These are phyloP conservation scores for Heliconius charithonia DNA, from an alignment of 2,888 invertebrate genomes.

Conservation along the genomic window DNA sequence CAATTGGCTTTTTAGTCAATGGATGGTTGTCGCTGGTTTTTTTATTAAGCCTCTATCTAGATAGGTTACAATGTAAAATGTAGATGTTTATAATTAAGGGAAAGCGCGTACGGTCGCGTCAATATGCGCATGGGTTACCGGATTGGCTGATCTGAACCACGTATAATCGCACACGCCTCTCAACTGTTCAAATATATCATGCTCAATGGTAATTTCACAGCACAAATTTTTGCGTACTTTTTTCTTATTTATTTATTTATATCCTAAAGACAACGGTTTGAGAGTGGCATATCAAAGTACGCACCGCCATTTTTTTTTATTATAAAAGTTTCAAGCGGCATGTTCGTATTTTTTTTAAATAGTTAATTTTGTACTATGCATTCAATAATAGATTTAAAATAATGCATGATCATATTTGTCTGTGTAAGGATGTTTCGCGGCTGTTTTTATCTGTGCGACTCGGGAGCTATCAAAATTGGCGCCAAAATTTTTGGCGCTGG, in stretches of 20 bases:
- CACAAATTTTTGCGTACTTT: conserved; percentile 40
- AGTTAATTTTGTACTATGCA: conserved; percentile 34
- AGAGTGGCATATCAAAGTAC: conserved; percentile 47
- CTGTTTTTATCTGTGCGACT: conserved; percentile 61
- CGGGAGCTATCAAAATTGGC: conserved; percentile 53
- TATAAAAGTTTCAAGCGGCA: conserved; percentile 26
- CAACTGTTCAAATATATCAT: conserved; percentile 46
- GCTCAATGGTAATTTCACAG: conserved; percentile 48
- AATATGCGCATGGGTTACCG: conserved; percentile 25
- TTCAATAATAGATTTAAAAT: conserved; percentile 39
- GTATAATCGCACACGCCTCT: conserved; percentile 36
- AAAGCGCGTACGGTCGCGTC: conserved; percentile 52
- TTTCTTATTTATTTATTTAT: conserved; percentile 31
- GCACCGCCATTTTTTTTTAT: conserved; percentile 42
- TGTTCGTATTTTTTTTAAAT: conserved; percentile 13
- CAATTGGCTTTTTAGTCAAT: conserved; percentile 64
- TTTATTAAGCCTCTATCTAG: conserved; percentile 71
- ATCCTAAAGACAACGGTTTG: conserved; percentile 32
- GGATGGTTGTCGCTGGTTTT: conserved; percentile 67
- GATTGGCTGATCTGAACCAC: conserved; percentile 21
- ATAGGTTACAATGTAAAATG: conserved; percentile 73
- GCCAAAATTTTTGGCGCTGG: conserved; percentile 44
- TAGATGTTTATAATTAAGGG: conserved; percentile 75
- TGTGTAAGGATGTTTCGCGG: conserved; percentile 62
- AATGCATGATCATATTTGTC: conserved; percentile 67